phyloP scores from a whole-genome alignment of 2,797 vertebrate species.

The Malurus splendens region DNA sequence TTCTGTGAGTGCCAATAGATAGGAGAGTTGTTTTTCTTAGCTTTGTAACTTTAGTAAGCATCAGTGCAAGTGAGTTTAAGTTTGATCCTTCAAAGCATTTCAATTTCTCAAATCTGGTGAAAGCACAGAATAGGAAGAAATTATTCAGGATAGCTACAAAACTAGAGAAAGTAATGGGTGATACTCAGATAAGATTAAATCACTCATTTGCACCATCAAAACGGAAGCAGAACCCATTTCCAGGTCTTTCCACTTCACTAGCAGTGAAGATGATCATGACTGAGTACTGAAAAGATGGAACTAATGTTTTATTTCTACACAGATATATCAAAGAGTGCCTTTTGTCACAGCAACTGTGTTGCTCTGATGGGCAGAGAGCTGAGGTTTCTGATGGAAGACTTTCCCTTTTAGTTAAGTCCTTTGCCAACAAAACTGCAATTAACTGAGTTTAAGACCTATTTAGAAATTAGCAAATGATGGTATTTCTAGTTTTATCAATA shows the following conservation, averaged over 20 bases:
- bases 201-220: neutral
- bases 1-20: neutral
- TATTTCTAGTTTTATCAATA: neutral
- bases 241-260: constrained; percentile 21
- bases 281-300: neutral
- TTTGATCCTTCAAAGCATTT: neutral
- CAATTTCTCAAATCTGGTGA: neutral
- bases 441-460: neutral
- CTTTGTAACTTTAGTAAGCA: neutral
- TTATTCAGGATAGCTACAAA: neutral
- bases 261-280: neutral
- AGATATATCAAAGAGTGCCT: neutral
- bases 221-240: constrained; percentile 18
- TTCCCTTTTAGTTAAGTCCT: neutral
- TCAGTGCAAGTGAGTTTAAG: neutral
- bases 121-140: neutral
- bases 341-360: neutral
- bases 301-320: neutral
- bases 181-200: constrained; percentile 5
- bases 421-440: neutral
- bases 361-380: neutral
- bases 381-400: neutral
- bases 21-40: neutral
- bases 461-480: neutral
- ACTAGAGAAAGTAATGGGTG: neutral